These are phyloP conservation scores for Melanerpes aurifrons DNA, from an alignment of 2,113 vertebrate genomes.

Conservation along the genomic window DNA sequence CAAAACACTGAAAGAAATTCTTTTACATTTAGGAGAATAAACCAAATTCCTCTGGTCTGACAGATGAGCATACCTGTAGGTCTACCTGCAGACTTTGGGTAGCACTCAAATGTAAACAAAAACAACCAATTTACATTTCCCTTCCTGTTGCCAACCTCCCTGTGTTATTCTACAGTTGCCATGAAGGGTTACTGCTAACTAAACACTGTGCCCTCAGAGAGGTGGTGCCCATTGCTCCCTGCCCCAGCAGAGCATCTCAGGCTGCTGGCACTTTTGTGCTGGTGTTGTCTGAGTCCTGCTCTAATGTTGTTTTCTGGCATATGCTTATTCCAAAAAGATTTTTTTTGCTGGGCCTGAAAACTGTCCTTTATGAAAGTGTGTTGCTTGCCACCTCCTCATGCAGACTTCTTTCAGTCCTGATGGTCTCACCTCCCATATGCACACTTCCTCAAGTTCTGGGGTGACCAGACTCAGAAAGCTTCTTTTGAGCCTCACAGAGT, in stretches of 20 bases:
- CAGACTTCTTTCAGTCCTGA: conserved; percentile 10
- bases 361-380: conserved; percentile 7
- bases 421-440: not conserved
- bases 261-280: conserved; percentile 61
- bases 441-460: not conserved
- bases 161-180: conserved; percentile 66
- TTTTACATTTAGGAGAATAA: conserved; percentile 43
- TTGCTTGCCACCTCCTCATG: conserved; percentile 42
- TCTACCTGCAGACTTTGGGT: conserved; percentile 68
- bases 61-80: conserved; percentile 29
- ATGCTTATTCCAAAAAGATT: conserved; percentile 59
- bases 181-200: conserved; percentile 72
- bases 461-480: conserved; percentile 10
- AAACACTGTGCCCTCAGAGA: conserved; percentile 56
- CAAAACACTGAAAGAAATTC: not conserved
- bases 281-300: conserved; percentile 56
- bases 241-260: conserved; percentile 64
- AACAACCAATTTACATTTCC: conserved; percentile 75
- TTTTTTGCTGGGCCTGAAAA: conserved; percentile 57
- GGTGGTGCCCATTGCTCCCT: conserved; percentile 29
- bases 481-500: conserved; percentile 29
- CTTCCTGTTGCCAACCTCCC: conserved; percentile 71
- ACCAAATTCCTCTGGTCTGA: conserved; percentile 60
- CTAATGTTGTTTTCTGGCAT: conserved; percentile 50
- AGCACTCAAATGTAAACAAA: conserved; percentile 73